Evolutionary conservation across 2,888 invertebrate species (phyloP).

Genomic region (Synanthedon myopaeformis): DNA sequence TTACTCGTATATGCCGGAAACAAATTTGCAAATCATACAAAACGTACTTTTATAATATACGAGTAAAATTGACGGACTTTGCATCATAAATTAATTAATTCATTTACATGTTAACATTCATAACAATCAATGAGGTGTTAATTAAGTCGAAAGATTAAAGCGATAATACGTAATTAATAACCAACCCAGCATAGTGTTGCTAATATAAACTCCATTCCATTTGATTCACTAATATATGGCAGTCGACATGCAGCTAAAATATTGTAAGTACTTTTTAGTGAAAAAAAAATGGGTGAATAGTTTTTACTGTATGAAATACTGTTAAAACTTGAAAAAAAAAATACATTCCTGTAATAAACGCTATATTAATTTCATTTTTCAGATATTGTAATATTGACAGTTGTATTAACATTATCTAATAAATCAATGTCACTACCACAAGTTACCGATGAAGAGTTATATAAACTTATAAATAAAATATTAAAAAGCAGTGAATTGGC

Average conservation of each 20-base stretch:
- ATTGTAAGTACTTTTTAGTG: not conserved
- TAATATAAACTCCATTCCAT: slow-evolving; percentile 8
- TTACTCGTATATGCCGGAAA: too few species aligned
- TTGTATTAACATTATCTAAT: not conserved
- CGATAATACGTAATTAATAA: slow-evolving; percentile 42
- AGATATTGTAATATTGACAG: not conserved
- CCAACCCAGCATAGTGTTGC: slow-evolving; percentile 19
- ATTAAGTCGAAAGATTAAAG: slow-evolving; percentile 17
- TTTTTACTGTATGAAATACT: too few species aligned
- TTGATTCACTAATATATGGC: not conserved
- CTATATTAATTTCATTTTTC: not conserved
- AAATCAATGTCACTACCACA: not conserved
- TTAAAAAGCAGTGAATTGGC: not conserved
- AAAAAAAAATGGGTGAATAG: too few species aligned
- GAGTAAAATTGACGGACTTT: slow-evolving; percentile 2
- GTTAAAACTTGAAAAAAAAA: too few species aligned
- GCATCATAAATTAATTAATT: slow-evolving; percentile 21
- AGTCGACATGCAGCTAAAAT: not conserved
- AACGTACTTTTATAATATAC: too few species aligned
- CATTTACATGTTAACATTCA: not conserved
- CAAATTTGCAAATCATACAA: too few species aligned
- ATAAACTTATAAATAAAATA: not conserved
- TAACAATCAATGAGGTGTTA: not conserved
- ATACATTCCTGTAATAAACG: too few species aligned
- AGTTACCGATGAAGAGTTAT: not conserved